phyloP scores from a whole-genome alignment of 2,888 invertebrate genomes.

The Ariolimax columbianus region DNA sequence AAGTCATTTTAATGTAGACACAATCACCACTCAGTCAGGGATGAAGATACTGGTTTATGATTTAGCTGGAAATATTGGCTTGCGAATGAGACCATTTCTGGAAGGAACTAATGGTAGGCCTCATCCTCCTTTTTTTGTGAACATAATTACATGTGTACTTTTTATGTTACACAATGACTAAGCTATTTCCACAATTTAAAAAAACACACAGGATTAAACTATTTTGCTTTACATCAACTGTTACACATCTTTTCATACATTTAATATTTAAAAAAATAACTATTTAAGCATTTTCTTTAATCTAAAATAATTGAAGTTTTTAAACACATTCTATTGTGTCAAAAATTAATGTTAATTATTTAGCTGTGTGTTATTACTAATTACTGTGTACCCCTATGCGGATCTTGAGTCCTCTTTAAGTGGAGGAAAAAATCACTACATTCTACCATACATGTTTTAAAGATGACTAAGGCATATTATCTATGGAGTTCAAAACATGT shows the following conservation, averaged over 20 bases:
- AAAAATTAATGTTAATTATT: too few relatives aligned
- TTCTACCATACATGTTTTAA: too few relatives aligned
- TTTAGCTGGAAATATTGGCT: constrained; percentile 45
- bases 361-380: too few relatives aligned
- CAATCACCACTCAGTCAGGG: constrained; percentile 31
- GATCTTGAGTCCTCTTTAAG: too few relatives aligned
- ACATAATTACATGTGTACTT: not conserved
- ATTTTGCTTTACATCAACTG: not conserved
- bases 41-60: constrained; percentile 40
- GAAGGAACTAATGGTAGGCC: constrained; percentile 43
- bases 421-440: too few relatives aligned
- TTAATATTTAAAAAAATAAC: not conserved
- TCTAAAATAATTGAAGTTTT: too few relatives aligned
- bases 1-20: constrained; percentile 48
- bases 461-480: too few relatives aligned
- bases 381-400: too few relatives aligned
- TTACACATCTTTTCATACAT: not conserved
- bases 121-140: not conserved
- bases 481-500: too few relatives aligned
- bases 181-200: not conserved
- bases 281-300: too few relatives aligned
- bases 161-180: not conserved
- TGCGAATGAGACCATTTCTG: constrained; percentile 41
- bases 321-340: too few relatives aligned
- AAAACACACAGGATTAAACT: not conserved